These are phyloP conservation scores for Gymnocephalus cernua DNA, from an alignment of 2,113 vertebrate species.

Conservation along the genomic window DNA sequence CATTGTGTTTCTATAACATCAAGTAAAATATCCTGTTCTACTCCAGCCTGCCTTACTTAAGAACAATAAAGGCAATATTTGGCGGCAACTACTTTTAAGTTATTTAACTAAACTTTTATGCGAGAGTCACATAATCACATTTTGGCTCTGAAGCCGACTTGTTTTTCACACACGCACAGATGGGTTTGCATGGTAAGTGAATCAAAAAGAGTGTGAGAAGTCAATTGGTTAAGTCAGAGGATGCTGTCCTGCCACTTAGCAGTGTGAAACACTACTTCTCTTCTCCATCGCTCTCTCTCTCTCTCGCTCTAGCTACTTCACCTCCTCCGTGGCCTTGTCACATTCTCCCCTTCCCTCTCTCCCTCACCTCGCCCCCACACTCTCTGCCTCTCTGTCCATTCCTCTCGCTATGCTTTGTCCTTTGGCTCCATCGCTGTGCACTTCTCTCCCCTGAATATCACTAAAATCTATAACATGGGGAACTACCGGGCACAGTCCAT, in stretches of 20 bases:
- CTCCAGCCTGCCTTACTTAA: background rate
- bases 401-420: conserved; percentile 45
- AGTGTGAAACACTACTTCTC: conserved; percentile 39
- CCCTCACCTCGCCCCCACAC: conserved; percentile 69
- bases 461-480: conserved; percentile 58
- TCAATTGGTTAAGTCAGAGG: conserved; percentile 42
- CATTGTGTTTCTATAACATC: background rate
- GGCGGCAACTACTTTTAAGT: background rate
- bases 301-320: conserved; percentile 39
- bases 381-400: conserved; percentile 52
- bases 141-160: conserved; percentile 2
- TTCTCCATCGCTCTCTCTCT: conserved; percentile 13
- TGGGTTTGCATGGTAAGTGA: conserved; percentile 21
- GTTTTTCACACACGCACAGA: conserved; percentile 27
- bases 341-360: conserved; percentile 57
- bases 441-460: conserved; percentile 29
- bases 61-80: background rate
- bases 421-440: conserved; percentile 58
- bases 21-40: background rate
- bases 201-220: conserved; percentile 31
- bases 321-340: conserved; percentile 66
- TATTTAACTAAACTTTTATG: background rate
- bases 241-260: conserved; percentile 49
- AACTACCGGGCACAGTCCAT: conserved; percentile 44
- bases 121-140: conserved; percentile 10